Evolutionary conservation across 1,140 invertebrate genomes (phyloP), one percentile per base, ranked within the genome.

Genomic region (Amyelois transitella): DNA sequence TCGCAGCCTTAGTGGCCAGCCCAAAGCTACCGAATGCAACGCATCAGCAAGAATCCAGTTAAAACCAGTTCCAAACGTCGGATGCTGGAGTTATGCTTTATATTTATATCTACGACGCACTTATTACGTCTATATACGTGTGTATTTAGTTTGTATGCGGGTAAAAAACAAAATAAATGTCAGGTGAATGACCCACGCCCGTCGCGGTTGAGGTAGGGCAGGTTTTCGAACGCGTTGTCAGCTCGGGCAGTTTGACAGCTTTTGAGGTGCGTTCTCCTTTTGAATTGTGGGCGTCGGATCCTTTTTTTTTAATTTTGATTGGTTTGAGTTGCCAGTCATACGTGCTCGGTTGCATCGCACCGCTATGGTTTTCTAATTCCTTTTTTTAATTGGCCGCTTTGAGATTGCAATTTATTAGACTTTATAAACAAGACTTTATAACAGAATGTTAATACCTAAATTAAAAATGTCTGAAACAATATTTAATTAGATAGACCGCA

Each of bases 151-250:
- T 78, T 74, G 81, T 80, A 75, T 77, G 78, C 75, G 77, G 73
- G 77, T 69, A 80, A 83, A 86, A 77, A 81, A 81, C 77, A 54
- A 79, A 83, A 79, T 78, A 81, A 81, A 75, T 76, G 48, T 54
- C 47, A 66, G 76, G 78, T 84, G 72, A 84, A 77, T 60, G 78
- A 75, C 75, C 81, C 66, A 63, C 56, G 55, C 38, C 51, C 65
- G 51, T 43, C 43, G 69, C 75, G 72, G 75, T 83, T 83, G 78
- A 72, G 82, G 75, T 62, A 81, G 81, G 77, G 74, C 82, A 82
- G 82, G 82, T 81, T 83, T 72, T 57, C 19, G 38, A 19, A 20
- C 52, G 52, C 52, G 43, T 22, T 54, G 55, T 57, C 55, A 57
- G 50, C 55, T 43, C 50, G 54, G 54, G 55, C 50, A 57, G 55